Evolutionary conservation across 2,888 invertebrate species (phyloP), one percentile per base, ranked within the genome.

Genomic region (Hofmannophila pseudospretella): DNA sequence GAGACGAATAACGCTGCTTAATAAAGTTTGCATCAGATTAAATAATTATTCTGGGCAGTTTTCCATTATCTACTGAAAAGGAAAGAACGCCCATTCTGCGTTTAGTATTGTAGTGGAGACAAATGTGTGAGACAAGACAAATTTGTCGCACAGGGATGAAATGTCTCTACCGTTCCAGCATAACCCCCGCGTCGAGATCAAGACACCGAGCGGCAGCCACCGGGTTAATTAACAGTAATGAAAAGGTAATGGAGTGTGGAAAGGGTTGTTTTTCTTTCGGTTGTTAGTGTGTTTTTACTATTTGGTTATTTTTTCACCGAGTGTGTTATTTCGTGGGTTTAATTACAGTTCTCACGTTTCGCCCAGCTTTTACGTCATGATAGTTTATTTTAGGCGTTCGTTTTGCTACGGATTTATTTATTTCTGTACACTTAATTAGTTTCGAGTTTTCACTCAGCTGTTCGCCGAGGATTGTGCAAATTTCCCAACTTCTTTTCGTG

Each of bases 151-250:
- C 3, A 5, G 16, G 5, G 16, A 16, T 16, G 16, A 16, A 5
- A 16, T 16, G 16, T 16, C 16, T 5, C 5, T 16, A 4, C 16
- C 16, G 16, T 16, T 16, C 5, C 5, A 16, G 16, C 3, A 16
- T 16, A 3, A 5, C 16, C 16, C 16, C 16, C 43, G 36, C 45
- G 42, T 36, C 31, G 41, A 43, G 44, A 45, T 47, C 41, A 45
- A 50, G 47, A 37, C 41, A 42, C 38, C n/a, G n/a, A n/a, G n/a
- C n/a, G 23, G 23, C 23, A 23, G 23, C 7, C 23, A n/a, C 30
- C 30, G 51, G 53, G 49, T 54, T 56, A 56, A 56, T 56, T 53
- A 49, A 43, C 39, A 43, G 45, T 49, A 57, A 55, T 49, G 48
- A 49, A 51, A 49, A 45, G 45, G 50, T 51, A 49, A 51, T 42